Conservation (phyloP, 2,888 invertebrate genomes). For the Drosophila kanekoi region DNA sequence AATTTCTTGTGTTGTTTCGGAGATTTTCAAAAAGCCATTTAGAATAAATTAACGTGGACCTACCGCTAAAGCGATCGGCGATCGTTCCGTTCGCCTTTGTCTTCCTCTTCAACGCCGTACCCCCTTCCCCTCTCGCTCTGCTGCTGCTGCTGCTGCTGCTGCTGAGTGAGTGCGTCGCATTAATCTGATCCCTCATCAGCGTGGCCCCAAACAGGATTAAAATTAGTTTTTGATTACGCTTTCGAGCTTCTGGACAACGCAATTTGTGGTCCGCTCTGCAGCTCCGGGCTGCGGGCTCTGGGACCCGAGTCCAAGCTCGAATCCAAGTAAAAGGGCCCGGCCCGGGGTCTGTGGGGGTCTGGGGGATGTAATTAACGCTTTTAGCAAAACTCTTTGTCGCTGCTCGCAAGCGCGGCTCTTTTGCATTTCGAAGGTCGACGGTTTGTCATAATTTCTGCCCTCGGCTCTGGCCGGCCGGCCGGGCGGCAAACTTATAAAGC, state of each 20-base stretch:
- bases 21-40: slow-evolving; percentile 80
- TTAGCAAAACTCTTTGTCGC: slow-evolving; percentile 77
- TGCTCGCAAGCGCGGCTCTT: slow-evolving; percentile 52
- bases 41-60: slow-evolving; percentile 79
- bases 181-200: slow-evolving; percentile 82
- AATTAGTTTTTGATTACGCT: slow-evolving; percentile 85
- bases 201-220: slow-evolving; percentile 84
- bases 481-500: slow-evolving; percentile 69
- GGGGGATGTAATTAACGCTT: slow-evolving; percentile 83
- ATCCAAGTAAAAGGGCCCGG: background rate
- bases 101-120: background rate
- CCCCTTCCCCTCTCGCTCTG: background rate
- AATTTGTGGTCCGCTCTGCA: slow-evolving; percentile 75
- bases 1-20: slow-evolving; percentile 70
- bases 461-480: slow-evolving; percentile 2
- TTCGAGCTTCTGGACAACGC: slow-evolving; percentile 85
- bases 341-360: no score
- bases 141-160: no score
- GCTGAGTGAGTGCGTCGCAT: slow-evolving; percentile 63
- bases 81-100: slow-evolving; percentile 28
- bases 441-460: slow-evolving; percentile 68
- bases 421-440: slow-evolving; percentile 76
- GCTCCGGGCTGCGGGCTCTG: background rate
- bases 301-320: background rate
- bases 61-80: slow-evolving; percentile 73